phyloP scores from a whole-genome alignment of 2,113 vertebrate species.

The Mus spicilegus region DNA sequence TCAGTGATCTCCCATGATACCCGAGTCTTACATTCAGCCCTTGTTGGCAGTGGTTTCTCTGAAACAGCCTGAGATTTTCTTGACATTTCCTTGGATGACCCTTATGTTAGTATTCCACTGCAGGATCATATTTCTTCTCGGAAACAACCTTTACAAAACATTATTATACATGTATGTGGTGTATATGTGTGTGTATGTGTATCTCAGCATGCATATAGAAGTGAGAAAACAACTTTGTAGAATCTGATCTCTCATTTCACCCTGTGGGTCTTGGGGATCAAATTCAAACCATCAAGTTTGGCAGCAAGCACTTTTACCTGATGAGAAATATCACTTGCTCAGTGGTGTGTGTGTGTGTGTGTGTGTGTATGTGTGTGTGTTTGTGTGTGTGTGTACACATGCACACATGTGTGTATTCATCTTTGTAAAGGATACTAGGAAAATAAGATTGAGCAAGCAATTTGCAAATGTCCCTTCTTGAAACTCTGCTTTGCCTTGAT shows the following conservation, averaged over 20 bases:
- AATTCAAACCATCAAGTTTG: background rate
- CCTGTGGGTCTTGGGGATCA: background rate
- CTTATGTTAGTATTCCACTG: background rate
- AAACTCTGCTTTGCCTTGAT: background rate
- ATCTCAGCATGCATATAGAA: background rate
- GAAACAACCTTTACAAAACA: background rate
- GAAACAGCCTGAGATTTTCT: background rate
- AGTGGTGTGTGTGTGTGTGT: too few species aligned
- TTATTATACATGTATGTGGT: background rate
- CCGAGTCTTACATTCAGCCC: background rate
- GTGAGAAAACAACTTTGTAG: background rate
- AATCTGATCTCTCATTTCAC: background rate
- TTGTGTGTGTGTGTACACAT: too few species aligned
- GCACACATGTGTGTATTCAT: background rate
- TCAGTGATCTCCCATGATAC: background rate
- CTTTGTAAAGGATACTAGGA: background rate
- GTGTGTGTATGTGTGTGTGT: too few species aligned
- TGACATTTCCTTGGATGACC: background rate
- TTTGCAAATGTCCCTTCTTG: background rate
- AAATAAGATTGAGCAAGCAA: conserved; percentile 4
- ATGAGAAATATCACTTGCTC: background rate
- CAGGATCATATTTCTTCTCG: background rate
- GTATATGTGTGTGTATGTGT: background rate
- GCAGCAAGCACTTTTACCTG: too few species aligned
- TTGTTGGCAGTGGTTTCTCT: background rate